Percentiles rank a stretch among this genome's conserved stretches.
phyloP scores from a whole-genome alignment of 2,888 invertebrate genomes.

The Phlogophora meticulosa region DNA sequence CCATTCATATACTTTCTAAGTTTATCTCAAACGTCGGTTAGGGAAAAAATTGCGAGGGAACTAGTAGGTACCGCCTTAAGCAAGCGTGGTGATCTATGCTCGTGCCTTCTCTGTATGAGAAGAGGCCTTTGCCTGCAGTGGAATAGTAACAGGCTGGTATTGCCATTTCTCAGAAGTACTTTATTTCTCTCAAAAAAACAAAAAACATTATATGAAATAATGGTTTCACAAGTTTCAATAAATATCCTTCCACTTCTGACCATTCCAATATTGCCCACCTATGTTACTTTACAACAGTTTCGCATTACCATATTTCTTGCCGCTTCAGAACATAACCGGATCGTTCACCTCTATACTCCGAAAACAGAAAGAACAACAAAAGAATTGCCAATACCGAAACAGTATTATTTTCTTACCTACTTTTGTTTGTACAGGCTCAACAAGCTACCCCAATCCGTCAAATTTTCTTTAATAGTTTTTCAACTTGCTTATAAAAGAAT shows the following conservation, averaged over 20 bases:
- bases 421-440: neutral
- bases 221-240: conserved; percentile 9
- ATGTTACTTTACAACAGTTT: conserved; percentile 43
- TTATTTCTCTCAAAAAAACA: neutral
- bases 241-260: neutral
- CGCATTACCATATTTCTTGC: conserved; percentile 52
- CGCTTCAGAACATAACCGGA: conserved; percentile 17
- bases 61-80: no score
- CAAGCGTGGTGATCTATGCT: no score
- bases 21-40: no score
- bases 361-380: conserved; percentile 19
- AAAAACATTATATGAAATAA: neutral
- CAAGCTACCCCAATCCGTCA: no score
- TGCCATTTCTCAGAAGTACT: no score
- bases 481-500: no score
- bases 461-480: no score
- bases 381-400: neutral
- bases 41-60: no score
- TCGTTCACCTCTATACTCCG: conserved; percentile 6
- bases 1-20: no score
- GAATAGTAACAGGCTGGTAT: no score
- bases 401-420: neutral
- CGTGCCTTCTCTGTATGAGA: no score
- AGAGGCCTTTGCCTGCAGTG: no score
- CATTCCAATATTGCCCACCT: conserved; percentile 21